Percentiles rank a stretch among this genome's conserved stretches.
Conservation (phyloP, 2,113 vertebrate genomes). For the Brachyistius frenatus region DNA sequence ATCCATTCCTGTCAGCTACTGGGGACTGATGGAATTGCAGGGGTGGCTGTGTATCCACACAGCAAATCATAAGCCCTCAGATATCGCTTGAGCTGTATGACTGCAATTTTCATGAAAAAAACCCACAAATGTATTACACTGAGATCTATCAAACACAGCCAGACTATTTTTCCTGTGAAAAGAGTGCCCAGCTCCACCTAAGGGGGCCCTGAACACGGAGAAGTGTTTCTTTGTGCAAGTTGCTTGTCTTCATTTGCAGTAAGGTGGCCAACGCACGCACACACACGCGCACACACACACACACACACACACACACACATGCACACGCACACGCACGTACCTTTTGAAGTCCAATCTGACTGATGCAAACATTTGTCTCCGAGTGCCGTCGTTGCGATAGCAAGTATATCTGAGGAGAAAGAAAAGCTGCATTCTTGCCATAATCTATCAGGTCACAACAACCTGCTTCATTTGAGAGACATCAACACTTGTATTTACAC, state of each 20-base stretch:
- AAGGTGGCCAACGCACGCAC: conserved; percentile 17
- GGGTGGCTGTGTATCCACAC: conserved; percentile 78
- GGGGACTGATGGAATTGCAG: conserved; percentile 83
- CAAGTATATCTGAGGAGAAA: conserved; percentile 53
- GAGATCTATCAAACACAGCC: conserved; percentile 63
- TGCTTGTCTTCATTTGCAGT: conserved; percentile 69
- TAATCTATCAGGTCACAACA: conserved; percentile 48
- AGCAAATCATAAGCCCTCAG: conserved; percentile 72
- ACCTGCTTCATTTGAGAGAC: conserved; percentile 28
- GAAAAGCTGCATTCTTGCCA: conserved; percentile 34
- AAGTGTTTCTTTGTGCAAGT: conserved; percentile 51
- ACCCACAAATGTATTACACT: conserved; percentile 59
- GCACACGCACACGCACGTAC: neutral
- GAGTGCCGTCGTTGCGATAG: conserved; percentile 29
- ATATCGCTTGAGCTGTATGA: conserved; percentile 70
- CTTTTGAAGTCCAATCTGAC: conserved; percentile 42
- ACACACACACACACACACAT: neutral
- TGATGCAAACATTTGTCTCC: conserved; percentile 56
- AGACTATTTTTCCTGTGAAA: conserved; percentile 34
- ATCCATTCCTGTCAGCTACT: conserved; percentile 87
- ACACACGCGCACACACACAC: neutral
- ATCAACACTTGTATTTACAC: conserved; percentile 21
- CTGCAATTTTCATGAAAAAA: conserved; percentile 76
- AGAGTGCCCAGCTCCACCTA: too few species aligned
- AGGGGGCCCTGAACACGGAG: conserved; percentile 2